A percentile compares a stretch with the other conserved stretches of the same genome.
phyloP scores from a whole-genome alignment of 1,140 invertebrate genomes.

The Centruroides sculpturatus region DNA sequence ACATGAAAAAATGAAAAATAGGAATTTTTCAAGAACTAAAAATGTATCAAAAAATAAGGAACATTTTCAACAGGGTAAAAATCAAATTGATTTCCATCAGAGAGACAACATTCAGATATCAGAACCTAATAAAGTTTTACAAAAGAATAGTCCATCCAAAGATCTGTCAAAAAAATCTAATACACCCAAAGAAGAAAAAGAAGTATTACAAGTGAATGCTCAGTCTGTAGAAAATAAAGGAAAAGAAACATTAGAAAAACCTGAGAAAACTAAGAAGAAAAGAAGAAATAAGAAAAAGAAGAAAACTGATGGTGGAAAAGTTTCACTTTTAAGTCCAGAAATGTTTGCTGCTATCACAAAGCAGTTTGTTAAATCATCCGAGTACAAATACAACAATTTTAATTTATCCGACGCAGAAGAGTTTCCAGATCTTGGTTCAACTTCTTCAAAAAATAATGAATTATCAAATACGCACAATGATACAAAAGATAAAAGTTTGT shows the following conservation, averaged over 20 bases:
- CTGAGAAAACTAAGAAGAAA: background rate
- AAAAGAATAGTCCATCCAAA: background rate
- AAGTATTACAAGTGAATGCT: background rate
- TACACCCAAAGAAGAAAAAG: background rate
- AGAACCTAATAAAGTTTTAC: no score
- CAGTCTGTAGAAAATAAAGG: background rate
- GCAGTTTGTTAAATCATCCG: background rate
- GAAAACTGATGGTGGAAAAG: slow-evolving; percentile 1
- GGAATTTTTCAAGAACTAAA: no score
- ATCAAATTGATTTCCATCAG: no score
- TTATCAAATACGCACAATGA: background rate
- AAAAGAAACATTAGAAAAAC: no score
- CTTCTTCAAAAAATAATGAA: background rate
- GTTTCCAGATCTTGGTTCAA: slow-evolving; percentile 2
- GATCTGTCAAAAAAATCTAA: background rate
- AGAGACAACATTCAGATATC: no score
- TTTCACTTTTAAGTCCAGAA: slow-evolving; percentile 2
- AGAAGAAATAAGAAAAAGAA: slow-evolving; percentile 2
- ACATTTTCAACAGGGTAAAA: no score
- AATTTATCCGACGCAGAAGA: slow-evolving; percentile 5
- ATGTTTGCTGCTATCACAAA: background rate
- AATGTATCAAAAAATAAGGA: no score
- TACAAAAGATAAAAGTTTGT: background rate
- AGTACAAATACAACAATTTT: background rate
- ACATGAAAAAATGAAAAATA: no score